phyloP scores from a whole-genome alignment of 2,797 vertebrate genomes.

The Rhabdophis nuchalis region DNA sequence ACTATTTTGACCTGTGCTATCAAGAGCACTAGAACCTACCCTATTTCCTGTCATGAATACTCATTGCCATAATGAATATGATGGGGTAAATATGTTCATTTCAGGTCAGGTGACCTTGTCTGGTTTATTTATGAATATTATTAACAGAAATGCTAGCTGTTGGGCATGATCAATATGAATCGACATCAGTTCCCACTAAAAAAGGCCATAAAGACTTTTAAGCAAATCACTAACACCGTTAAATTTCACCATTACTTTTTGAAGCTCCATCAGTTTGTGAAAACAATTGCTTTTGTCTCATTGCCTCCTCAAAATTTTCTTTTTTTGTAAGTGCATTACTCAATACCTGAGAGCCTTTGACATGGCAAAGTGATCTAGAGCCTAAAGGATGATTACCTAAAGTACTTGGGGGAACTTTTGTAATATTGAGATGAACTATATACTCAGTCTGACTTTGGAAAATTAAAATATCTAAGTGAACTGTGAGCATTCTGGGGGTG shows the following conservation, averaged over 20 bases:
- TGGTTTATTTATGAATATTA: conserved; percentile 73
- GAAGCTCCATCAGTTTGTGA: conserved; percentile 36
- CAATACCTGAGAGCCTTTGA: not conserved
- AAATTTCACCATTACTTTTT: conserved; percentile 47
- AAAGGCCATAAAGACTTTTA: conserved; percentile 60
- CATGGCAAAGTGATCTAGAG: not conserved
- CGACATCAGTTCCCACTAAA: conserved; percentile 60
- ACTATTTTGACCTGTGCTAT: conserved; percentile 51
- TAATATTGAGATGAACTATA: not conserved
- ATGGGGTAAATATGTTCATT: conserved; percentile 61
- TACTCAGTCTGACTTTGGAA: not conserved
- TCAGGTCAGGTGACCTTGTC: conserved; percentile 73
- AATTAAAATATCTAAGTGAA: not conserved
- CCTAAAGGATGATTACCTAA: not conserved
- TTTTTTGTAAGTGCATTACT: conserved; percentile 47
- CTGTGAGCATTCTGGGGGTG: not conserved
- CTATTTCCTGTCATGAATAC: conserved; percentile 47
- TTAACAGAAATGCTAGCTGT: conserved; percentile 72
- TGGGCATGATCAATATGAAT: conserved; percentile 68
- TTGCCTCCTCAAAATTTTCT: conserved; percentile 12
- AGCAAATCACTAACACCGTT: conserved; percentile 56
- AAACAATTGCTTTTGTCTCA: conserved; percentile 32
- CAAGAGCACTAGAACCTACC: conserved; percentile 46
- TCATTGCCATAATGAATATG: conserved; percentile 59
- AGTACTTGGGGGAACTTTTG: not conserved